phyloP scores from a whole-genome alignment of 2,888 invertebrate genomes.

The Drosophila prolongata region DNA sequence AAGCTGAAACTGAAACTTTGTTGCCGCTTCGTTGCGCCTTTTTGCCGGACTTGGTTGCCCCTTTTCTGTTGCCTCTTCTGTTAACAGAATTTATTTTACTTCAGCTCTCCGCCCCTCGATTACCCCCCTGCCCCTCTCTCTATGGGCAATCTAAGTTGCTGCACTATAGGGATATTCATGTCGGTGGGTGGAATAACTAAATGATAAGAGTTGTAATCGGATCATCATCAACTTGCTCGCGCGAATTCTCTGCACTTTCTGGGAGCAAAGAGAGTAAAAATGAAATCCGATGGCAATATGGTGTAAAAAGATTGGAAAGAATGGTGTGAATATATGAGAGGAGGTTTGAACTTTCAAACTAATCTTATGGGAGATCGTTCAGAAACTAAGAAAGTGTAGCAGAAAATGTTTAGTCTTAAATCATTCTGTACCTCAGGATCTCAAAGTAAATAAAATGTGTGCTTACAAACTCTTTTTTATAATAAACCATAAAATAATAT shows the following conservation, averaged over 20 bases:
- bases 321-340: background rate
- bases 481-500: too few relatives aligned
- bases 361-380: background rate
- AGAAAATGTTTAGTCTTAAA: too few relatives aligned
- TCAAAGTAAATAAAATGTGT: too few relatives aligned
- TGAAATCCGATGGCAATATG: slow-evolving; percentile 29
- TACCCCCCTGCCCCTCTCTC: background rate
- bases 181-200: slow-evolving; percentile 40
- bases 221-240: slow-evolving; percentile 42
- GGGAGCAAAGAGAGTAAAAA: background rate
- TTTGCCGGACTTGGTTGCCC: slow-evolving; percentile 48
- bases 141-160: slow-evolving; percentile 34
- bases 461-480: too few relatives aligned
- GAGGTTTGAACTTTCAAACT: background rate
- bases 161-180: slow-evolving; percentile 15
- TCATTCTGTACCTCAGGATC: too few relatives aligned
- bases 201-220: slow-evolving; percentile 48
- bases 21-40: slow-evolving; percentile 71
- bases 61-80: slow-evolving; percentile 37
- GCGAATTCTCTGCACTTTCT: slow-evolving; percentile 2
- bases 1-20: slow-evolving; percentile 61
- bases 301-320: slow-evolving; percentile 1
- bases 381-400: too few relatives aligned
- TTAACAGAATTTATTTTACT: slow-evolving; percentile 52
- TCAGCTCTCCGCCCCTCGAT: background rate